Evolutionary conservation across 2,113 vertebrate species (phyloP).

Genomic region (Stegastes partitus): DNA sequence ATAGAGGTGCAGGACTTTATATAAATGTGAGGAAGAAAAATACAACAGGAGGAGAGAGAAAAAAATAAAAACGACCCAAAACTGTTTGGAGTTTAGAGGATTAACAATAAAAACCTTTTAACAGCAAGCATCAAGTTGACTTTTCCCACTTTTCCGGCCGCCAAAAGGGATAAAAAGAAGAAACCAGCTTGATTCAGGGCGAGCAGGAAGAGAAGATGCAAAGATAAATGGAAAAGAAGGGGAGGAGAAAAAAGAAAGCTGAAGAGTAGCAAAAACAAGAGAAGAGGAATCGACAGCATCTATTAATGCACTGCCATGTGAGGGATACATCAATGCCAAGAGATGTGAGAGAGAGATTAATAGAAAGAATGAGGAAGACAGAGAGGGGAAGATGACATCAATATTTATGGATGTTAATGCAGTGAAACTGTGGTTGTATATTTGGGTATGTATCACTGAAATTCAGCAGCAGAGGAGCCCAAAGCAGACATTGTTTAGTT

Average conservation of each 20-base stretch:
- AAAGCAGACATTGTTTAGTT: not conserved
- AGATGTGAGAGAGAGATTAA: not conserved
- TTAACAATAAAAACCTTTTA: too few species aligned
- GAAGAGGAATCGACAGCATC: not conserved
- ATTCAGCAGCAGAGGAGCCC: not conserved
- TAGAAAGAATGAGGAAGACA: not conserved
- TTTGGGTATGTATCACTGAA: too few species aligned
- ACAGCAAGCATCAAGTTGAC: too few species aligned
- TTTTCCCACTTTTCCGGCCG: too few species aligned
- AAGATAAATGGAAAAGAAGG: not conserved
- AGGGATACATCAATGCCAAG: constrained; percentile 1
- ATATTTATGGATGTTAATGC: constrained; percentile 12
- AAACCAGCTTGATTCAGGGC: too few species aligned
- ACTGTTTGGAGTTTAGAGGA: too few species aligned
- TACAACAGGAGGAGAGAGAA: too few species aligned
- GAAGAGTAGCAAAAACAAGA: not conserved
- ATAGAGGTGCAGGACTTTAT: too few species aligned
- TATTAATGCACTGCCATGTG: constrained; percentile 12
- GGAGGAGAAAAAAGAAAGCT: not conserved
- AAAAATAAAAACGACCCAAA: too few species aligned
- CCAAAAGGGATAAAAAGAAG: too few species aligned
- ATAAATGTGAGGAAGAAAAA: too few species aligned
- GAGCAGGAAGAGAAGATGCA: too few species aligned
- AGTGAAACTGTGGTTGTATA: not conserved
- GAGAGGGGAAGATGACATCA: not conserved